Evolutionary conservation across 2,888 invertebrate genomes (phyloP), one percentile per base, ranked within the genome.

Genomic region (Amorpha juglandis): DNA sequence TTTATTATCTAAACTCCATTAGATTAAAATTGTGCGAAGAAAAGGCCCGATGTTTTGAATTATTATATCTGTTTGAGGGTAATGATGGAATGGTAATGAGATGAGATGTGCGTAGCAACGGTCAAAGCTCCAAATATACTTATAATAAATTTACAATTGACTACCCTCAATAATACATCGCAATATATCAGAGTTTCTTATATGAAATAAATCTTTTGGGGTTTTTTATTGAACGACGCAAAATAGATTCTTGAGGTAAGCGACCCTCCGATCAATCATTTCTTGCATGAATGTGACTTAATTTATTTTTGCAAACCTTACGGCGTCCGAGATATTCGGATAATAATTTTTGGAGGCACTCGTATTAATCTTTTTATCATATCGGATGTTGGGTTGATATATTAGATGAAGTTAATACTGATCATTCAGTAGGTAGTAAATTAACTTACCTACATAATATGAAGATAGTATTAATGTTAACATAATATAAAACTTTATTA

Each of bases 231-330:
- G 72, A 72, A 75, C 68, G 70, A 70, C 72, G 71, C 63, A 67
- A 69, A 71, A 70, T 68, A 75, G 77, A 74, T 74, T 73, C 74
- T 71, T 68, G 74, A 74, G 74, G 74, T 75, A 74, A 73, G 68
- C 65, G 66, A 73, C 69, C 72, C 70, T 70, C 69, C 76, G 72
- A 81, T 81, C 79, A 80, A 80, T 80, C 81, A 79, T 74, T 69
- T 63, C 69, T 71, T 70, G 69, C 68, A 65, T 71, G 69, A 71
- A 76, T 78, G 76, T 72, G 71, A 75, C 70, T 77, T 79, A 77
- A 80, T 79, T 78, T 77, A 75, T 70, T 75, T 73, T 64, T 50
- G 55, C 38, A 58, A 65, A 47, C 64, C 64, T 21, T 65, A 27
- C 52, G 27, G 58, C 35, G 55, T 65, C 58, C 58, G 55, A 58